phyloP scores from a whole-genome alignment of 2,113 vertebrate genomes.

The Nothobranchius furzeri region DNA sequence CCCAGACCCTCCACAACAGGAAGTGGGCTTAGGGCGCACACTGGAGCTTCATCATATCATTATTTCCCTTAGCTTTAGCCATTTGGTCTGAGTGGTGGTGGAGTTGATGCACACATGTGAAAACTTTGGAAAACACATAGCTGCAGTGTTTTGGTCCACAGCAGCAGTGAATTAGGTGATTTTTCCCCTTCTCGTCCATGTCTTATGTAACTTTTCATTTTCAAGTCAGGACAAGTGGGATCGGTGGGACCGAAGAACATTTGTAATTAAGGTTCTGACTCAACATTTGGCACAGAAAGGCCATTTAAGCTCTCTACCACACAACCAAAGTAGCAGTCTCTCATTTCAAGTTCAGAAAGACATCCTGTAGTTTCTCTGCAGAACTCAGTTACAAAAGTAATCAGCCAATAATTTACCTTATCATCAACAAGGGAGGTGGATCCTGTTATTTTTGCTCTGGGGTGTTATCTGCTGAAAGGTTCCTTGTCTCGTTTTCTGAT shows the following conservation, averaged over 20 bases:
- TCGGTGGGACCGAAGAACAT: constrained; percentile 54
- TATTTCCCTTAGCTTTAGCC: constrained; percentile 46
- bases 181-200: constrained; percentile 37
- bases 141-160: constrained; percentile 53
- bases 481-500: too few relatives aligned
- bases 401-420: too few relatives aligned
- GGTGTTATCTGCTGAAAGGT: too few relatives aligned
- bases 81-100: constrained; percentile 38
- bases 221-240: constrained; percentile 45
- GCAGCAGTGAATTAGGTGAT: constrained; percentile 39
- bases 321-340: constrained; percentile 38
- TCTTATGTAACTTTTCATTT: constrained; percentile 62
- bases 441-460: too few relatives aligned
- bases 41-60: constrained; percentile 57
- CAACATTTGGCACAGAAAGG: constrained; percentile 44
- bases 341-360: not conserved
- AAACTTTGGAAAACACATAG: constrained; percentile 60
- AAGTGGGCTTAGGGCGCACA: constrained; percentile 63
- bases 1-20: constrained; percentile 74
- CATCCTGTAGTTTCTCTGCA: not conserved
- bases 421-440: too few relatives aligned
- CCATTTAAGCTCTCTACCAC: constrained; percentile 32
- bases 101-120: constrained; percentile 45
- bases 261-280: constrained; percentile 64
- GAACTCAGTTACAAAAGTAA: not conserved